Percentiles rank a stretch among this genome's conserved stretches.
phyloP scores from a whole-genome alignment of 2,113 vertebrate species.

The Illadopsis cleaveri region DNA sequence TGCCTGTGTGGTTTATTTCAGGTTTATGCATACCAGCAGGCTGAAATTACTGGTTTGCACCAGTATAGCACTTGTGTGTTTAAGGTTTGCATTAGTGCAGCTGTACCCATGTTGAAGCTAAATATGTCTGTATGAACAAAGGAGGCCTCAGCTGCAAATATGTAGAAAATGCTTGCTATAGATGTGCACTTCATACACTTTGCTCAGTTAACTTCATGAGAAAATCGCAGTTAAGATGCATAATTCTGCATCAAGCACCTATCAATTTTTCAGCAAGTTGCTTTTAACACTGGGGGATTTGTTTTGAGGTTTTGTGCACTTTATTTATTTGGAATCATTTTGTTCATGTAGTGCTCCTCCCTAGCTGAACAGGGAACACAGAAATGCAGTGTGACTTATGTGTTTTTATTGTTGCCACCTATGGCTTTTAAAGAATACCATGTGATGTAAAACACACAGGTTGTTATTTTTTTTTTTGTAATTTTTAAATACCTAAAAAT shows the following conservation, averaged over 20 bases:
- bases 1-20: not conserved
- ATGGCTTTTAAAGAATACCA: not conserved
- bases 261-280: not conserved
- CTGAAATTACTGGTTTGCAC: not conserved
- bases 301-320: not conserved
- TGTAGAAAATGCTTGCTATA: not conserved
- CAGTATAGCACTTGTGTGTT: not conserved
- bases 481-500: not conserved
- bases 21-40: not conserved
- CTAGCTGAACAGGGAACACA: not conserved
- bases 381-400: not conserved
- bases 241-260: not conserved
- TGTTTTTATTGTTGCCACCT: not conserved
- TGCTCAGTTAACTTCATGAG: not conserved
- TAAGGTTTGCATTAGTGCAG: not conserved
- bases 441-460: not conserved
- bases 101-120: not conserved
- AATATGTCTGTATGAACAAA: not conserved
- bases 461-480: not conserved
- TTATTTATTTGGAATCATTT: not conserved
- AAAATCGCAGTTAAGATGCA: not conserved
- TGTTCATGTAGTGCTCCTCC: not conserved
- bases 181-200: not conserved
- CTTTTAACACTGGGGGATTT: not conserved
- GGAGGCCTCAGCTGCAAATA: not conserved